These are phyloP conservation scores for Amblyraja radiata DNA, from an alignment of 2,797 vertebrate genomes.

Conservation along the genomic window DNA sequence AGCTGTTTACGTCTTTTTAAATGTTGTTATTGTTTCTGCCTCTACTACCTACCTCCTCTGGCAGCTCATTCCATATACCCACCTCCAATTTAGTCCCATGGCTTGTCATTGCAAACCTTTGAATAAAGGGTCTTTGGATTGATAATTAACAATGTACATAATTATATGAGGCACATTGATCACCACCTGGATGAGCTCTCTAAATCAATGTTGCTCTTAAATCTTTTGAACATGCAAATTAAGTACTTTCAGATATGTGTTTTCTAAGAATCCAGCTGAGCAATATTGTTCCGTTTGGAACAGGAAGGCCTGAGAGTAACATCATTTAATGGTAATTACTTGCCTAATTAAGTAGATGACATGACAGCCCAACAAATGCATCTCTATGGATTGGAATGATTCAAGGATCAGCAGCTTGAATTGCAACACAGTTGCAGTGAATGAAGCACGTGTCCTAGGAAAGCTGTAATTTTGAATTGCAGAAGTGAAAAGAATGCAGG, in stretches of 20 bases:
- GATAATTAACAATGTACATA: background rate
- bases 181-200: background rate
- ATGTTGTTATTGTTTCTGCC: too few relatives aligned
- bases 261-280: background rate
- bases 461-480: background rate
- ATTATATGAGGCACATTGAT: background rate
- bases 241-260: background rate
- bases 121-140: background rate
- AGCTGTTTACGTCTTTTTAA: too few relatives aligned
- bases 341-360: background rate
- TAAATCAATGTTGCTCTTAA: too few relatives aligned
- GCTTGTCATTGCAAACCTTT: background rate
- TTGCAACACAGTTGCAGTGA: background rate
- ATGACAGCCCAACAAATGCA: background rate
- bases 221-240: background rate
- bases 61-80: too few relatives aligned
- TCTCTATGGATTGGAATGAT: background rate
- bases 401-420: background rate
- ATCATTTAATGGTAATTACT: background rate
- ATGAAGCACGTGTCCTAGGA: background rate
- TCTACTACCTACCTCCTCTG: too few relatives aligned
- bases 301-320: background rate
- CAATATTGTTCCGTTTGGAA: background rate
- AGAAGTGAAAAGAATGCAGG: background rate
- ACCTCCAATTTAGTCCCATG: background rate